phyloP scores from a whole-genome alignment of 1,140 invertebrate species.

The Scaptomyza montana region DNA sequence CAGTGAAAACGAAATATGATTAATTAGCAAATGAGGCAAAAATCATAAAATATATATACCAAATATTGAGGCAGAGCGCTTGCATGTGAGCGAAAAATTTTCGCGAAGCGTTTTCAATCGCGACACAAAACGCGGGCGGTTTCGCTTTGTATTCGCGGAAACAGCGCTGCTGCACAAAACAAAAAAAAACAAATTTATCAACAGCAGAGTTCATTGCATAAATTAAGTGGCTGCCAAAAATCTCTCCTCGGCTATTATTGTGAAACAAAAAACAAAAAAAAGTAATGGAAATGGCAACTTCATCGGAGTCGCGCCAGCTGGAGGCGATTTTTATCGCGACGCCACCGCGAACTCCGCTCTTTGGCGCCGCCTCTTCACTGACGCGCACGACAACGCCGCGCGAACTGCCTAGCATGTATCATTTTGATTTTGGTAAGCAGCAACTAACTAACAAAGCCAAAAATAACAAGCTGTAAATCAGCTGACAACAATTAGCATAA shows the following conservation, averaged over 20 bases:
- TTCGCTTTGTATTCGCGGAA: slow-evolving; percentile 34
- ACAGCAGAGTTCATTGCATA: slow-evolving; percentile 68
- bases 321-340: slow-evolving; percentile 73
- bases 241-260: slow-evolving; percentile 3
- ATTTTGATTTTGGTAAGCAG: slow-evolving; percentile 71
- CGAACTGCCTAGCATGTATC: slow-evolving; percentile 73
- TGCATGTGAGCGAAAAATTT: slow-evolving; percentile 59
- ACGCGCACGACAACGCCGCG: slow-evolving; percentile 71
- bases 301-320: slow-evolving; percentile 53
- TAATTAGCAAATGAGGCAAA: slow-evolving; percentile 71
- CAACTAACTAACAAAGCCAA: slow-evolving; percentile 5
- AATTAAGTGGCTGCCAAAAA: slow-evolving; percentile 47
- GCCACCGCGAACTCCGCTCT: slow-evolving; percentile 50
- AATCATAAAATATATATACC: slow-evolving; percentile 61
- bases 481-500: slow-evolving; percentile 27
- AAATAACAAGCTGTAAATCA: neutral
- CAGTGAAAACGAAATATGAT: slow-evolving; percentile 81
- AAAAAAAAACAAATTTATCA: slow-evolving; percentile 28
- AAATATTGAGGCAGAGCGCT: slow-evolving; percentile 54
- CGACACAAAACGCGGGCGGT: slow-evolving; percentile 59
- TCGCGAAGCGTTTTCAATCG: slow-evolving; percentile 61
- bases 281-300: slow-evolving; percentile 49
- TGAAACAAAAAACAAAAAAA: neutral
- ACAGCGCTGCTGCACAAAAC: slow-evolving; percentile 11
- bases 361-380: slow-evolving; percentile 36